phyloP scores from a whole-genome alignment of 2,113 vertebrate species.

The Pangasianodon gigas region DNA sequence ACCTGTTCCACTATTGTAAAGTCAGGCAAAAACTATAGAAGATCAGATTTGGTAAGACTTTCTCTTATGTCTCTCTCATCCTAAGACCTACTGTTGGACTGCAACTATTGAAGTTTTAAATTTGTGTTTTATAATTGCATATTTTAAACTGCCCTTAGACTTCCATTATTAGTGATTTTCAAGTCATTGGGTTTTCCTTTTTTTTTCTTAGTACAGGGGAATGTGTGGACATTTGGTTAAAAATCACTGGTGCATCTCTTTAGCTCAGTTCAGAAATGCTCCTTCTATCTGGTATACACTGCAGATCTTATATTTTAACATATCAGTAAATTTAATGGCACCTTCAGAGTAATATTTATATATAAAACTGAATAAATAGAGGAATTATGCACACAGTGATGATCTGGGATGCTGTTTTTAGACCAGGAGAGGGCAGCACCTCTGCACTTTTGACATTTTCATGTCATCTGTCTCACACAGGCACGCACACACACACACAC shows the following conservation, averaged over 20 bases:
- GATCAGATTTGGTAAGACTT: not conserved
- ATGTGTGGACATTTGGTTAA: too few relatives aligned
- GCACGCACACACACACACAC: not conserved
- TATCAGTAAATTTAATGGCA: not conserved
- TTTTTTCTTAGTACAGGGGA: too few relatives aligned
- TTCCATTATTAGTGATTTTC: not conserved
- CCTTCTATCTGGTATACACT: not conserved
- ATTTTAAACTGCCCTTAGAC: not conserved
- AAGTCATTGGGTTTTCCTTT: too few relatives aligned
- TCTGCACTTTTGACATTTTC: conserved; percentile 23
- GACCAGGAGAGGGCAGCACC: conserved; percentile 63
- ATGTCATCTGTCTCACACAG: not conserved
- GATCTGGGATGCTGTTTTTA: not conserved
- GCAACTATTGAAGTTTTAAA: not conserved
- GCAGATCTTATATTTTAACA: not conserved
- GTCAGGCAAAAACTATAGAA: not conserved
- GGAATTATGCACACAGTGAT: not conserved
- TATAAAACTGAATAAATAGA: not conserved
- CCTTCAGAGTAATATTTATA: not conserved
- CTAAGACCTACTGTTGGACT: not conserved
- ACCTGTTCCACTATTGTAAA: too few relatives aligned
- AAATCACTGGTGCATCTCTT: not conserved
- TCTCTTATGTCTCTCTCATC: not conserved
- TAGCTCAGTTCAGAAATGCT: not conserved
- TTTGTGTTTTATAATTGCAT: not conserved